phyloP scores from a whole-genome alignment of 2,888 invertebrate genomes.

The Choristoneura rosaceana region DNA sequence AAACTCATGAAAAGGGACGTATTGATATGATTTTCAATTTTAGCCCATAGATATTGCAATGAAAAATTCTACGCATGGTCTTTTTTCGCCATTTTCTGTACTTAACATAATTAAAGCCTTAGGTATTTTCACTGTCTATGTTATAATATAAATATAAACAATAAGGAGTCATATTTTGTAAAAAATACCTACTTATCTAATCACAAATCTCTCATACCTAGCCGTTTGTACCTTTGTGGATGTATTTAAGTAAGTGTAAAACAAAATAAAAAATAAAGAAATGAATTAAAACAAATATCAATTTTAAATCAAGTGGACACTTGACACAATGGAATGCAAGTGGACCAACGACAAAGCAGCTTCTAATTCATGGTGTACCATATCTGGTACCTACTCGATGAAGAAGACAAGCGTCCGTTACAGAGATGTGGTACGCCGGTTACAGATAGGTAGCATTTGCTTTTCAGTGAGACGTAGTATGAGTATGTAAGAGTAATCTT shows the following conservation, averaged over 20 bases:
- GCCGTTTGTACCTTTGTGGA: not conserved
- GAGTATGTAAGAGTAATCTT: too few relatives aligned
- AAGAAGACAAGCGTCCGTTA: not conserved
- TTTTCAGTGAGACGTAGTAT: too few relatives aligned
- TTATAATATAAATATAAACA: not conserved
- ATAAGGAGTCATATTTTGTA: not conserved
- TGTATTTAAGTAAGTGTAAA: too few relatives aligned
- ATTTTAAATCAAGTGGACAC: too few relatives aligned
- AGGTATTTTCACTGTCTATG: not conserved
- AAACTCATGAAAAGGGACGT: not conserved
- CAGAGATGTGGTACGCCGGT: not conserved
- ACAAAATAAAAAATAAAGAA: too few relatives aligned
- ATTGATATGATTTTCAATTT: not conserved
- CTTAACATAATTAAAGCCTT: not conserved
- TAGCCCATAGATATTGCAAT: not conserved
- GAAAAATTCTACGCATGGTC: slow-evolving; percentile 7
- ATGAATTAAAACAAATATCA: too few relatives aligned
- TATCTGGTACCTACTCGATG: not conserved
- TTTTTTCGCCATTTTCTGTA: slow-evolving; percentile 16
- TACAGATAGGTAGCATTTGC: too few relatives aligned
- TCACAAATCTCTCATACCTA: too few relatives aligned
- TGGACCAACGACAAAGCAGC: not conserved
- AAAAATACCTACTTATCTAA: too few relatives aligned
- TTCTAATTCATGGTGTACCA: not conserved
- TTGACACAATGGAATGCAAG: not conserved